These are phyloP conservation scores for Tyto alba DNA, from an alignment of 2,113 vertebrate species.

Conservation along the genomic window DNA sequence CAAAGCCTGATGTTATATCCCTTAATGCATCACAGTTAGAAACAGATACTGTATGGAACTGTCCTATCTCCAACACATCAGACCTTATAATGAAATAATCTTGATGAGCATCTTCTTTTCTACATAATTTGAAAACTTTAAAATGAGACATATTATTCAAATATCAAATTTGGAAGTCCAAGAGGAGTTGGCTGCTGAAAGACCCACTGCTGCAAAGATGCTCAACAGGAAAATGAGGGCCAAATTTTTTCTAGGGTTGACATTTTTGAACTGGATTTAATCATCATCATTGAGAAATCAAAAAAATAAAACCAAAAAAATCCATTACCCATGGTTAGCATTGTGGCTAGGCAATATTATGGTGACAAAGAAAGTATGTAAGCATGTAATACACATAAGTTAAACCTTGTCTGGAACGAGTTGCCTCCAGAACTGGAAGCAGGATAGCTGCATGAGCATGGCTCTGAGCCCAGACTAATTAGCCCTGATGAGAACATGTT, in stretches of 20 bases:
- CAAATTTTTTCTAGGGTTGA: background rate
- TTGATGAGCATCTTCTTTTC: constrained; percentile 18
- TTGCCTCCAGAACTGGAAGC: constrained; percentile 30
- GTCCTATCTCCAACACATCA: background rate
- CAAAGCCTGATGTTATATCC: background rate
- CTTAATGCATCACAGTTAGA: constrained; percentile 18
- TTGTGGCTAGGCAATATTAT: background rate
- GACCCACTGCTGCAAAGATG: background rate
- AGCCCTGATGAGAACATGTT: constrained; percentile 51
- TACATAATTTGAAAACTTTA: background rate
- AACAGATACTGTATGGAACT: background rate
- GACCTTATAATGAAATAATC: constrained; percentile 16
- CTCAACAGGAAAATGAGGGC: background rate
- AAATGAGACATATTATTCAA: background rate
- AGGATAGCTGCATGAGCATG: constrained; percentile 4
- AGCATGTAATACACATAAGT: background rate
- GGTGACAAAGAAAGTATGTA: background rate
- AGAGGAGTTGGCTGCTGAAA: background rate
- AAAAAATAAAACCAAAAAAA: background rate
- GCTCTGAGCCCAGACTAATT: constrained; percentile 51
- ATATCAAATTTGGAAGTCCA: background rate
- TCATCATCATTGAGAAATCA: background rate
- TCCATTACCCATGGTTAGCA: background rate
- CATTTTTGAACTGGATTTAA: background rate
- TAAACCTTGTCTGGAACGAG: background rate